phyloP scores from a whole-genome alignment of 2,888 invertebrate species.

The Blera fallax region DNA sequence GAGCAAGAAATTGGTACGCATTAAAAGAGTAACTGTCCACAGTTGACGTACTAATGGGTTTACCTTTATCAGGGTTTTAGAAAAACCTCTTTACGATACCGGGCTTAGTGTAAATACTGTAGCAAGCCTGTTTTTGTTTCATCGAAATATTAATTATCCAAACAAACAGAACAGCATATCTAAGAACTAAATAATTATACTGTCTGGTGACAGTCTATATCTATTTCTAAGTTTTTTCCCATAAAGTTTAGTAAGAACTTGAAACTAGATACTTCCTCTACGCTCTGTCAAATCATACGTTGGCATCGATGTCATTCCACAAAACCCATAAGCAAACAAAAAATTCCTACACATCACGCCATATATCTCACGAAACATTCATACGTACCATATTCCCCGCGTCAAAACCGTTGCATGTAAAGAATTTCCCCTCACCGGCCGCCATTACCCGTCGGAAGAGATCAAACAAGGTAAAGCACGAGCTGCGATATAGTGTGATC shows the following conservation, averaged over 20 bases:
- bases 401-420: not conserved
- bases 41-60: too few relatives aligned
- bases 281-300: not conserved
- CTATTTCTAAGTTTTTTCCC: not conserved
- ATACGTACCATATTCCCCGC: too few relatives aligned
- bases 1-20: too few relatives aligned
- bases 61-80: too few relatives aligned
- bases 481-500: slow-evolving; percentile 2
- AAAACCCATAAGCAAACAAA: slow-evolving; percentile 7
- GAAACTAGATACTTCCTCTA: not conserved
- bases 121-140: too few relatives aligned
- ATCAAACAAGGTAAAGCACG: slow-evolving; percentile 29
- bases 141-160: too few relatives aligned
- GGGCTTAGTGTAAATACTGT: too few relatives aligned
- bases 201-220: too few relatives aligned
- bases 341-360: slow-evolving; percentile 19
- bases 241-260: not conserved
- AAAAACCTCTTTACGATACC: too few relatives aligned
- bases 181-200: too few relatives aligned
- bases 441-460: slow-evolving; percentile 16
- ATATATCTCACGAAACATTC: slow-evolving; percentile 7
- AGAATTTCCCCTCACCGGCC: not conserved
- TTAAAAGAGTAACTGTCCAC: too few relatives aligned
- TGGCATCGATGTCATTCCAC: not conserved
- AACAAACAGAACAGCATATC: too few relatives aligned